Conservation (phyloP, 1,140 invertebrate genomes). For the Melipona quadrifasciata region DNA sequence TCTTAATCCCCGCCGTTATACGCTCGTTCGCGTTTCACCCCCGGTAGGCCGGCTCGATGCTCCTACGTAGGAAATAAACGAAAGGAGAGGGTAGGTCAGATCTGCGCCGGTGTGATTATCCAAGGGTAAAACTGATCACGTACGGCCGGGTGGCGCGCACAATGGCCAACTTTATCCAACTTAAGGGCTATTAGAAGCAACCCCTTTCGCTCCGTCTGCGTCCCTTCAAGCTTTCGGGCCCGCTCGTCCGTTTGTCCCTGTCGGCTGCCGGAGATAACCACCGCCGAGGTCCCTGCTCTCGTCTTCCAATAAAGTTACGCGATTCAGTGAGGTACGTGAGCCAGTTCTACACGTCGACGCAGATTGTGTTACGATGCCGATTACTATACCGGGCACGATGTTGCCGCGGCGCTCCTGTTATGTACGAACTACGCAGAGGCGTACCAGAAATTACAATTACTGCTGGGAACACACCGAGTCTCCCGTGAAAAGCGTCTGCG, state of each 20-base stretch:
- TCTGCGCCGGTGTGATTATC: slow-evolving; percentile 60
- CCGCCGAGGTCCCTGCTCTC: slow-evolving; percentile 52
- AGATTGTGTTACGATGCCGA: slow-evolving; percentile 66
- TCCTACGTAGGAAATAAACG: slow-evolving; percentile 36
- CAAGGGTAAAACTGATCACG: slow-evolving; percentile 69
- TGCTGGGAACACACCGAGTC: slow-evolving; percentile 14
- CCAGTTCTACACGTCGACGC: slow-evolving; percentile 53
- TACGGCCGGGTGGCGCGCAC: slow-evolving; percentile 65
- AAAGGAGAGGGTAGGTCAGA: slow-evolving; percentile 40
- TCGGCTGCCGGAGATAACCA: slow-evolving; percentile 69
- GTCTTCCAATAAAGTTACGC: slow-evolving; percentile 68
- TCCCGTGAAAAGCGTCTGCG: slow-evolving; percentile 52
- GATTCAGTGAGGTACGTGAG: slow-evolving; percentile 63
- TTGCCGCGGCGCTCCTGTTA: slow-evolving; percentile 18
- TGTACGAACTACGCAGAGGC: slow-evolving; percentile 42
- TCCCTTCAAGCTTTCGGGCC: slow-evolving; percentile 57
- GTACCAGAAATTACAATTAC: slow-evolving; percentile 60
- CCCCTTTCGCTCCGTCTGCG: slow-evolving; percentile 64
- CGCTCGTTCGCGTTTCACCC: slow-evolving; percentile 26
- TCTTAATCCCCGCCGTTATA: slow-evolving; percentile 31
- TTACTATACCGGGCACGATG: slow-evolving; percentile 62
- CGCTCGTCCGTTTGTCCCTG: slow-evolving; percentile 35
- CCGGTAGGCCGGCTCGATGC: neutral
- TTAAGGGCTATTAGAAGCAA: slow-evolving; percentile 68
- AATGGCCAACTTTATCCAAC: slow-evolving; percentile 69